A percentile compares a stretch with the other conserved stretches of the same genome.
These are phyloP conservation scores for Drosophila parvula DNA, from an alignment of 1,140 invertebrate genomes.

Conservation along the genomic window DNA sequence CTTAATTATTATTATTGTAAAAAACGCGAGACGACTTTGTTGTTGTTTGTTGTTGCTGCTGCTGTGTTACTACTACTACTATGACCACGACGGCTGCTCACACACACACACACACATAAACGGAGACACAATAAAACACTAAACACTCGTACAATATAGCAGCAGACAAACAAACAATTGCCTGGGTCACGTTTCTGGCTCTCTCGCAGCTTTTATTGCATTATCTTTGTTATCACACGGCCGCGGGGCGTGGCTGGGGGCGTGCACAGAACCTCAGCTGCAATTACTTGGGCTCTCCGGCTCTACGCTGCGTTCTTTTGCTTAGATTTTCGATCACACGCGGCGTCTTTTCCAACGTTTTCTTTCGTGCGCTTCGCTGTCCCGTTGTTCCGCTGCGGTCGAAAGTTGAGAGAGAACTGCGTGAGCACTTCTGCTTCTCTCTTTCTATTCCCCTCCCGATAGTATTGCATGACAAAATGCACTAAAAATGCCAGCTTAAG, in stretches of 20 bases:
- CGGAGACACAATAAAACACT: slow-evolving; percentile 32
- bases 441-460: too few relatives aligned
- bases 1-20: slow-evolving; percentile 42
- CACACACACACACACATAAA: slow-evolving; percentile 29
- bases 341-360: slow-evolving; percentile 32
- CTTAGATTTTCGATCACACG: slow-evolving; percentile 37
- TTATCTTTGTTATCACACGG: slow-evolving; percentile 71
- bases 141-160: slow-evolving; percentile 33
- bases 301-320: slow-evolving; percentile 4
- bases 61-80: slow-evolving; percentile 23
- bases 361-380: slow-evolving; percentile 16
- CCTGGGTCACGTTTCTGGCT: slow-evolving; percentile 73
- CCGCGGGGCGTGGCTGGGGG: slow-evolving; percentile 26
- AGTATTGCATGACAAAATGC: too few relatives aligned
- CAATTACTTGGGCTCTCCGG: slow-evolving; percentile 17
- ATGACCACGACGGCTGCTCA: slow-evolving; percentile 29
- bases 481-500: too few relatives aligned
- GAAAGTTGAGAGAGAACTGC: slow-evolving; percentile 5
- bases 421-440: too few relatives aligned
- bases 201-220: slow-evolving; percentile 49
- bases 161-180: slow-evolving; percentile 58
- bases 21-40: slow-evolving; percentile 43
- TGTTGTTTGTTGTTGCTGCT: slow-evolving; percentile 23
- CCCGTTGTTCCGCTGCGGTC: slow-evolving; percentile 20
- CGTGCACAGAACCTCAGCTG: slow-evolving; percentile 9